These are phyloP conservation scores for Macrophya annulata DNA, from an alignment of 2,888 invertebrate genomes.

Conservation along the genomic window DNA sequence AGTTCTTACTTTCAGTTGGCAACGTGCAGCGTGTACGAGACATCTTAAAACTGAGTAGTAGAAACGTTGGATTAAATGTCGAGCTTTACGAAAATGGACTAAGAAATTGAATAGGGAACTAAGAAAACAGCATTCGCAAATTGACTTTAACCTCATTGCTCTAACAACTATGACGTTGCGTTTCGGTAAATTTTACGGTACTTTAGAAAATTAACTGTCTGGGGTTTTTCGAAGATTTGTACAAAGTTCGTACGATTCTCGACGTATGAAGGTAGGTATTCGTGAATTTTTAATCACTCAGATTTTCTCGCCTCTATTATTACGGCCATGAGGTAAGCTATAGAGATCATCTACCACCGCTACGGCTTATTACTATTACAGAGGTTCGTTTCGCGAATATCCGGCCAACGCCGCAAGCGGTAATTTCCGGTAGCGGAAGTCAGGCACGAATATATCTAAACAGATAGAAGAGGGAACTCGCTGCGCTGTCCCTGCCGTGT, in stretches of 20 bases:
- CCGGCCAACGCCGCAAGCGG: slow-evolving; percentile 71
- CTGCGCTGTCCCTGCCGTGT: slow-evolving; percentile 41
- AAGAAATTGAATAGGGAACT: slow-evolving; percentile 1
- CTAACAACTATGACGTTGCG: neutral
- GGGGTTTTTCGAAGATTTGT: neutral
- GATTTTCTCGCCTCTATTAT: slow-evolving; percentile 20
- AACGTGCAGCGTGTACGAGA: neutral
- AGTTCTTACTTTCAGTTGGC: neutral
- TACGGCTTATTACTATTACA: slow-evolving; percentile 71
- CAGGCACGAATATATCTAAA: slow-evolving; percentile 66
- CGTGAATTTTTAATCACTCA: slow-evolving; percentile 25
- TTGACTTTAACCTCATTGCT: neutral
- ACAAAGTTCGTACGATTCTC: neutral
- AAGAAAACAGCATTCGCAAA: neutral
- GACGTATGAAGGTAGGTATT: slow-evolving; percentile 6
- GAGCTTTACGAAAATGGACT: neutral
- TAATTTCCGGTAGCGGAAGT: slow-evolving; percentile 74
- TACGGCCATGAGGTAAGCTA: neutral
- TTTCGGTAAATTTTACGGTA: neutral
- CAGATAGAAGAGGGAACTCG: slow-evolving; percentile 51
- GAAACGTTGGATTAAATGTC: neutral
- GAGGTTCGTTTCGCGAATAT: slow-evolving; percentile 72
- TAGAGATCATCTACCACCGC: slow-evolving; percentile 31
- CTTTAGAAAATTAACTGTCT: neutral
- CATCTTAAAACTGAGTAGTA: neutral